Evolutionary conservation across 2,888 invertebrate species (phyloP).

Genomic region (Tachystola acroxantha): DNA sequence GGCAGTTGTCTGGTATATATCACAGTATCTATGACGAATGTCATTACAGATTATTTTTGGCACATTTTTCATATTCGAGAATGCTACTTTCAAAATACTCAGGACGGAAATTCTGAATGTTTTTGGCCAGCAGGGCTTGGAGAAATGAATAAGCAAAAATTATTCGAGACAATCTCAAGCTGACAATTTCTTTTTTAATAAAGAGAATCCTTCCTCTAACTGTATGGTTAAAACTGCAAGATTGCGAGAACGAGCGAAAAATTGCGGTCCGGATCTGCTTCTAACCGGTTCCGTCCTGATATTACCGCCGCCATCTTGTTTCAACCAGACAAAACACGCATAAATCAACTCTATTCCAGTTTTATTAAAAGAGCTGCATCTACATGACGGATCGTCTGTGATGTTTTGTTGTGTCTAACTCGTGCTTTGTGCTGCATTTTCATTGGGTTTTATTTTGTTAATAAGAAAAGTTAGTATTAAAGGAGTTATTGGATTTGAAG

Average conservation of each 20-base stretch:
- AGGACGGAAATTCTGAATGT: no score
- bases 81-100: no score
- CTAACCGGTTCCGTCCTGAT: constrained; percentile 50
- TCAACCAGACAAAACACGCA: constrained; percentile 53
- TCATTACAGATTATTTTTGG: no score
- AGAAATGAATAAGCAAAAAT: constrained; percentile 4
- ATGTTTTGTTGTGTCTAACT: constrained; percentile 14
- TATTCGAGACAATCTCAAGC: constrained; percentile 3
- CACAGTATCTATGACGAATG: no score
- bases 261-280: constrained; percentile 41
- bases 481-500: no score
- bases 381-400: constrained; percentile 22
- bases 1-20: no score
- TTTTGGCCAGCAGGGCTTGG: background rate
- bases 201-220: constrained; percentile 34
- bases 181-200: constrained; percentile 27
- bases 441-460: no score
- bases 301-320: constrained; percentile 58
- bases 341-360: constrained; percentile 53
- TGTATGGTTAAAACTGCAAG: constrained; percentile 36
- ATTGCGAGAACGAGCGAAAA: constrained; percentile 45
- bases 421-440: background rate
- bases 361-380: constrained; percentile 51
- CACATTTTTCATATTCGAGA: no score
- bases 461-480: no score